Conservation (phyloP, 1,140 invertebrate species). For the Neuroterus valhalla region DNA sequence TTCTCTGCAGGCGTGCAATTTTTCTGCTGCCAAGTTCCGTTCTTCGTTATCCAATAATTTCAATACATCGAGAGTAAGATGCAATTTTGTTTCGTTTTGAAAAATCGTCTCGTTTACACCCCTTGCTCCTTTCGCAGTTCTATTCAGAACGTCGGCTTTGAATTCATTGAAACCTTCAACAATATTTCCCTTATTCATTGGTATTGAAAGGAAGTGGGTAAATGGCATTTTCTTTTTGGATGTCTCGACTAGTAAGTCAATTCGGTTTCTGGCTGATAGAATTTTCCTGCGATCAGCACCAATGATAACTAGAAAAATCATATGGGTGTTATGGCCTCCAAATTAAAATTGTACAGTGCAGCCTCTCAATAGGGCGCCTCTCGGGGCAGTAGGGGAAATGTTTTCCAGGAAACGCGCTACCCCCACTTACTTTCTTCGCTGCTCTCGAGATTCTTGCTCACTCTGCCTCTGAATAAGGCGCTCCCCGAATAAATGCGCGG, state of each 20-base stretch:
- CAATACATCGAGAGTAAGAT: constrained; percentile 85
- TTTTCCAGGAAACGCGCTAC: too few species aligned
- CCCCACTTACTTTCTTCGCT: too few species aligned
- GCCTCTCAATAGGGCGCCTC: too few species aligned
- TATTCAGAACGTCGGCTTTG: constrained; percentile 64
- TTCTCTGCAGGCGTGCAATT: constrained; percentile 76
- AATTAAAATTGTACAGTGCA: too few species aligned
- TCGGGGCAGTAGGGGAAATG: too few species aligned
- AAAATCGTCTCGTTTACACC: constrained; percentile 83
- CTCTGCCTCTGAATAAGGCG: too few species aligned
- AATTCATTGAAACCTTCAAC: constrained; percentile 67
- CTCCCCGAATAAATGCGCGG: too few species aligned
- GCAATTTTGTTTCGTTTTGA: constrained; percentile 82
- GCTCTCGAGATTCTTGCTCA: too few species aligned
- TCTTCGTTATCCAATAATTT: constrained; percentile 83
- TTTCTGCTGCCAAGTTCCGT: constrained; percentile 73
- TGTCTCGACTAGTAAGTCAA: constrained; percentile 81
- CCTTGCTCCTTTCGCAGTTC: constrained; percentile 67
- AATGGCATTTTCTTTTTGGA: constrained; percentile 79
- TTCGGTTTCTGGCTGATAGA: constrained; percentile 79
- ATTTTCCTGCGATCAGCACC: constrained; percentile 79
- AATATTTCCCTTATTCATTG: constrained; percentile 78
- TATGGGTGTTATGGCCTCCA: too few species aligned
- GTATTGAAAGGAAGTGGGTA: constrained; percentile 89
- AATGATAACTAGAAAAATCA: constrained; percentile 73